Base-by-base conservation (phyloP, 2,888 invertebrate genomes). In the Conchocele bisecta region DNA sequence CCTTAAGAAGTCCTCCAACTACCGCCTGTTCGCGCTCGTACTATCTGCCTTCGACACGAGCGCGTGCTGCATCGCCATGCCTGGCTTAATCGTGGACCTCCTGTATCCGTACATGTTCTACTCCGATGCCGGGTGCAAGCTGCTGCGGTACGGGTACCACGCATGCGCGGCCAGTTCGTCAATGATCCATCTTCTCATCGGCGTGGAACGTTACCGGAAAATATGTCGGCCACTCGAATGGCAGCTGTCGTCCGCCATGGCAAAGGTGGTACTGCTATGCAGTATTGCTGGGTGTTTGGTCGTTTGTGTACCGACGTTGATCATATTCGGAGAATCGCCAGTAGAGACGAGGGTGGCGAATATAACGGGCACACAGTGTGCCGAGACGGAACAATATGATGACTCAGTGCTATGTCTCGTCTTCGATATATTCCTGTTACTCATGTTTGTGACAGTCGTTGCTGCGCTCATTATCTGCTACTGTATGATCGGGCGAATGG, bases 121-220 rank as follows among this genome's bases (percentile, higher is more conserved):
- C 13, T 33, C 33, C 35, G 22, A 51, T 22, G 17, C 20, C 2
- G 51, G 11, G 5, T 51, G 51, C 35, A 51, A 51, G 22, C 7
- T 51, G 31, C 17, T 51, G 7, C 15, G 17, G 5, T 20, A 17
- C 3, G 17, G 13, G 13, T 51, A 15, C n/a, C 33, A 29, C n/a
- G 15, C 35, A 6, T 11, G 31, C 3, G 5, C 35, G n/a, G 7
- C 6, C 6, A 35, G 33, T 7, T 51, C 51, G 1, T 2, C 33
- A 7, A 31, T 51, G 51, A 51, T 35, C 5, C 51, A 51, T 51
- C 22, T 51, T 20, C 20, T 51, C 6, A 51, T 51, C 26, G 51
- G 51, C n/a, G 17, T 51, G 35, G 51, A 51, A 51, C 51, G 51
- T 2, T 22, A 51, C 17, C 33, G 51, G 9, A 51, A 51, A 13